Percentiles rank a stretch among this genome's conserved stretches.
Evolutionary conservation across 1,140 invertebrate species (phyloP).

Genomic region (Drosophila ananassae): DNA sequence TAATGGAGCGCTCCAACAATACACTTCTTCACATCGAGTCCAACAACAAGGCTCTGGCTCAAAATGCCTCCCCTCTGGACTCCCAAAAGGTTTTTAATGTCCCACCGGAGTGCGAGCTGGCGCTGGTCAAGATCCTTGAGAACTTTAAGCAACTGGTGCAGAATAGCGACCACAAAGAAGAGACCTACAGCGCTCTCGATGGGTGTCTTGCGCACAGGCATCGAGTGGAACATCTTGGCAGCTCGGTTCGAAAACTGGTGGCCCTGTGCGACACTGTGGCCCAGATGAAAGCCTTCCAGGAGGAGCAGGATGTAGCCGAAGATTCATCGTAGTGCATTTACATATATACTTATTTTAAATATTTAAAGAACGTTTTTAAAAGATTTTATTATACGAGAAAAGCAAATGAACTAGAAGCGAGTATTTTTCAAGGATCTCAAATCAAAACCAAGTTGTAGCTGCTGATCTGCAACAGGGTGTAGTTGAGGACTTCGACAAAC

Average conservation of each 20-base stretch:
- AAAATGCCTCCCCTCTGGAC: not conserved
- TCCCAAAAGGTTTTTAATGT: slow-evolving; percentile 36
- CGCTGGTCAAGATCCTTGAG: slow-evolving; percentile 61
- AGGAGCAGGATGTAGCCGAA: slow-evolving; percentile 21
- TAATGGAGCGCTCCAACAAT: slow-evolving; percentile 72
- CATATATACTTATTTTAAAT: not conserved
- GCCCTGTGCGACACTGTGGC: slow-evolving; percentile 55
- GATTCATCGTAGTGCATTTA: slow-evolving; percentile 17
- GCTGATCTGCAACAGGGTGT: slow-evolving; percentile 60
- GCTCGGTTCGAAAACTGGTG: slow-evolving; percentile 64
- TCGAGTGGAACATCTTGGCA: slow-evolving; percentile 55
- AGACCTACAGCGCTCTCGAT: slow-evolving; percentile 27
- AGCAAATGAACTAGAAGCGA: not conserved
- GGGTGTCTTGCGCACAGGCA: slow-evolving; percentile 41
- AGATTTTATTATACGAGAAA: not conserved
- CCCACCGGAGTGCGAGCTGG: slow-evolving; percentile 38
- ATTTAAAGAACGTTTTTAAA: not conserved
- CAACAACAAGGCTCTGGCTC: slow-evolving; percentile 26
- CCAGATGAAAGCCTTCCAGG: slow-evolving; percentile 45
- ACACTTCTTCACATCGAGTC: slow-evolving; percentile 66
- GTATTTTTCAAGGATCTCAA: not conserved
- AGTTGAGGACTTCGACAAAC: slow-evolving; percentile 63
- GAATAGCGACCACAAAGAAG: slow-evolving; percentile 10
- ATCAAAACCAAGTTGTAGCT: slow-evolving; percentile 34
- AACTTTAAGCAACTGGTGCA: slow-evolving; percentile 52